phyloP scores from a whole-genome alignment of 2,797 vertebrate species.

The Molossus alvarezi region DNA sequence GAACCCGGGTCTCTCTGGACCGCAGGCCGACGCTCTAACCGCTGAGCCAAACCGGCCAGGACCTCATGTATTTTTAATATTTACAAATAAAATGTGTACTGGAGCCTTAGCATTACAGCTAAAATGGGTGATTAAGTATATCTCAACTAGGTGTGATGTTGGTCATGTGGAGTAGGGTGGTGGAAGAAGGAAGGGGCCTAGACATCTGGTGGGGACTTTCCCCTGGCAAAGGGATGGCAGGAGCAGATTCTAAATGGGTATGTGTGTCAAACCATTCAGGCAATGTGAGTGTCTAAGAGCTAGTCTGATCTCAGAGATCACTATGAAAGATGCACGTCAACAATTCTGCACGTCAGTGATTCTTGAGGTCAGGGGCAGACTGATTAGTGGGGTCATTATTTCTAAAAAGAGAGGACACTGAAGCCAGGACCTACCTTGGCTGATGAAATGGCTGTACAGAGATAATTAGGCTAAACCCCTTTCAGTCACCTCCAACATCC shows the following conservation, averaged over 20 bases:
- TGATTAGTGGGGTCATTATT: neutral
- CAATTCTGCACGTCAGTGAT: neutral
- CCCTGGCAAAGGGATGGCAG: neutral
- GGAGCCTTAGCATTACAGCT: neutral
- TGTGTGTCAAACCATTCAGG: neutral
- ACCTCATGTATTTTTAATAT: neutral
- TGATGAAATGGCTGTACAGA: neutral
- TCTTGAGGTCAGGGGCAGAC: neutral
- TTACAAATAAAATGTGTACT: neutral
- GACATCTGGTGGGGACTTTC: too few species aligned
- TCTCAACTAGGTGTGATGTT: neutral
- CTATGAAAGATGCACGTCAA: neutral
- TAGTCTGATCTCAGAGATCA: conserved; percentile 24
- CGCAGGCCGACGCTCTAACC: too few species aligned
- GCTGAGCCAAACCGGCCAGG: too few species aligned
- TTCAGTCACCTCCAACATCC: neutral
- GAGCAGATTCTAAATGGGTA: neutral
- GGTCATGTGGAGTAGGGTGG: neutral
- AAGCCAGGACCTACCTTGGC: neutral
- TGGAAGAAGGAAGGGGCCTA: too few species aligned
- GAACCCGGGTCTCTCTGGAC: too few species aligned
- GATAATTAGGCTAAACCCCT: neutral
- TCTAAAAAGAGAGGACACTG: neutral
- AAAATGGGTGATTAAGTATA: neutral
- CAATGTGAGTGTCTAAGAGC: neutral